Evolutionary conservation across 2,113 vertebrate species (phyloP), one percentile per base, ranked within the genome.

Genomic region (Halichoerus grypus): DNA sequence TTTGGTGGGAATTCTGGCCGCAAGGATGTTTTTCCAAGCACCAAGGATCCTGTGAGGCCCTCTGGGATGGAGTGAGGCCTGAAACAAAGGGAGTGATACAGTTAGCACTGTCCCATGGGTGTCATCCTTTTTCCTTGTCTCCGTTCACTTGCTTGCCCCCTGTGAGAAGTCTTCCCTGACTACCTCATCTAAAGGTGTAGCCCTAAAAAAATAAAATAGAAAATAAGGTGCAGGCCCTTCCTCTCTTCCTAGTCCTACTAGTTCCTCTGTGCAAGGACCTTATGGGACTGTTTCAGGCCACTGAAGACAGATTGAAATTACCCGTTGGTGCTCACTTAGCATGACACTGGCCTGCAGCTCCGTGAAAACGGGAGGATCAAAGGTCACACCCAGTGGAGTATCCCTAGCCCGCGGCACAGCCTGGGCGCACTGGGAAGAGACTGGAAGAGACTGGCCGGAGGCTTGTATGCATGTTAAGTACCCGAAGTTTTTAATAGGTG

Each of bases 391-490:
- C 57, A 8, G 2, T 22, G 46, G 42, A 6, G 42, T 61, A 5
- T 59, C 28, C 28, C 39, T 4, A 7, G 46, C 61, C 18, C 7
- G 5, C 24, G 65, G 65, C 14, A 3, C 49, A 53, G 49, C 24
- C 59, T 15, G 31, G 81, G 33, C 4, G 4, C 21, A 4, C 31
- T 21, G 36, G 42, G 42, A 12, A 39, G 61, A 31, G 33, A 84
- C 36, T 11, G 42, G 42, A 12, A 39, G 61, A 31, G 33, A 84
- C 36, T 11, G 13, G 46, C 2, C 0, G 6, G 31, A 53, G 36
- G 7, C 12, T 11, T 26, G 14, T 13, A 0, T 16, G 36, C 21
- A 1, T 22, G 71, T 10, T 26, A 1, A 0, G 8, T 3, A 21
- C 1, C 31, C 18, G 8, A 42, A 39, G 80, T 89, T 53, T 53